phyloP scores from a whole-genome alignment of 2,888 invertebrate species.

The Eilema sororculum region DNA sequence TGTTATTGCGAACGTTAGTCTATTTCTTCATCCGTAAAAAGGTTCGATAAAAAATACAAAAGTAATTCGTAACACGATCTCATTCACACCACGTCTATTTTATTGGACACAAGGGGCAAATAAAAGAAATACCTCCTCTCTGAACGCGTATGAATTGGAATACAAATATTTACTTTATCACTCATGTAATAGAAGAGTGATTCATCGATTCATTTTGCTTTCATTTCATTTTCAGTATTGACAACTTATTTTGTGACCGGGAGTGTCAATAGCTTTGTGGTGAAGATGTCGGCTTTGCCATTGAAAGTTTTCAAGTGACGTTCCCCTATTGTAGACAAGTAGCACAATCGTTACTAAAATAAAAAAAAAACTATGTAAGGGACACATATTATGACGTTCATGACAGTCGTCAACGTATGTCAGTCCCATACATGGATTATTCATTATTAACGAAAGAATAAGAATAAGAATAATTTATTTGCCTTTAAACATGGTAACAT shows the following conservation, averaged over 20 bases:
- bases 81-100: slow-evolving; percentile 33
- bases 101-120: slow-evolving; percentile 40
- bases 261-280: no score
- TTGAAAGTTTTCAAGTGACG: no score
- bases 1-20: slow-evolving; percentile 7
- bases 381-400: no score
- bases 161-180: slow-evolving; percentile 45
- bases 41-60: slow-evolving; percentile 17
- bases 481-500: no score
- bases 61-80: slow-evolving; percentile 25
- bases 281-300: no score
- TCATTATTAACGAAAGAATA: no score
- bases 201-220: slow-evolving; percentile 23
- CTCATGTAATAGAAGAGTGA: slow-evolving; percentile 33
- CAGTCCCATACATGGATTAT: no score
- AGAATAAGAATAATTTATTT: no score
- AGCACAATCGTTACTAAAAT: no score
- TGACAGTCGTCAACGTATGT: no score
- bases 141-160: slow-evolving; percentile 23
- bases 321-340: no score
- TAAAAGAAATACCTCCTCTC: slow-evolving; percentile 33
- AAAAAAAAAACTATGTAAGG: no score
- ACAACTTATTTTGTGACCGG: background rate
- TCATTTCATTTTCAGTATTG: background rate
- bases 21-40: slow-evolving; percentile 14